phyloP scores from a whole-genome alignment of 1,140 invertebrate genomes.

The Eupristina koningsbergeri region DNA sequence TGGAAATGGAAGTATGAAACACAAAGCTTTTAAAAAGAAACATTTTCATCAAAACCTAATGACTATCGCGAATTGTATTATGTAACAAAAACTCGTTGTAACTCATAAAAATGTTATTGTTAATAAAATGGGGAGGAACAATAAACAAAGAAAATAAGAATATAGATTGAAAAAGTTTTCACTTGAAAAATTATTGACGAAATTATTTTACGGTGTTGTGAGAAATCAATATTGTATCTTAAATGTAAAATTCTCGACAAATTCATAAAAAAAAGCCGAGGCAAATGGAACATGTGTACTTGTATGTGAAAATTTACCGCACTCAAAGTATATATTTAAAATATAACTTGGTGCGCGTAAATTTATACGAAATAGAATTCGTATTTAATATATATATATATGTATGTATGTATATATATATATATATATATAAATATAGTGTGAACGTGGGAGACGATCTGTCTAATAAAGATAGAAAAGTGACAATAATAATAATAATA shows the following conservation, averaged over 20 bases:
- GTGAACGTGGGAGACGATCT: too few species aligned
- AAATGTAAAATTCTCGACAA: not conserved
- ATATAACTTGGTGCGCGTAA: not conserved
- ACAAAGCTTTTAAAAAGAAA: not conserved
- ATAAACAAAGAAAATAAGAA: not conserved
- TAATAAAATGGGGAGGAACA: conserved; percentile 15
- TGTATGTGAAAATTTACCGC: conserved; percentile 30
- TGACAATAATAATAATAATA: conserved; percentile 12
- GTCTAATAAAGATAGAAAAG: too few species aligned
- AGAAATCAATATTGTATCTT: conserved; percentile 17
- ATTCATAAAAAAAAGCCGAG: not conserved
- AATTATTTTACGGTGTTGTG: conserved; percentile 34
- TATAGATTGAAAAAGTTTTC: not conserved
- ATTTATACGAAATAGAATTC: conserved; percentile 7
- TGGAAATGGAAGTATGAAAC: not conserved
- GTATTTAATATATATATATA: not conserved
- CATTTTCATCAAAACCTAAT: conserved; percentile 5
- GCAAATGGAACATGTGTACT: conserved; percentile 18
- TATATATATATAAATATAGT: too few species aligned
- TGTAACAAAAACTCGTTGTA: conserved; percentile 3
- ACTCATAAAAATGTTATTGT: not conserved
- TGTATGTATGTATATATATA: too few species aligned
- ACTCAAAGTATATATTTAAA: conserved; percentile 36
- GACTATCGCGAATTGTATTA: conserved; percentile 11
- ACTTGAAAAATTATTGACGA: conserved; percentile 21